Conservation (phyloP, 2,797 vertebrate species). For the Enteromius treurensis region DNA sequence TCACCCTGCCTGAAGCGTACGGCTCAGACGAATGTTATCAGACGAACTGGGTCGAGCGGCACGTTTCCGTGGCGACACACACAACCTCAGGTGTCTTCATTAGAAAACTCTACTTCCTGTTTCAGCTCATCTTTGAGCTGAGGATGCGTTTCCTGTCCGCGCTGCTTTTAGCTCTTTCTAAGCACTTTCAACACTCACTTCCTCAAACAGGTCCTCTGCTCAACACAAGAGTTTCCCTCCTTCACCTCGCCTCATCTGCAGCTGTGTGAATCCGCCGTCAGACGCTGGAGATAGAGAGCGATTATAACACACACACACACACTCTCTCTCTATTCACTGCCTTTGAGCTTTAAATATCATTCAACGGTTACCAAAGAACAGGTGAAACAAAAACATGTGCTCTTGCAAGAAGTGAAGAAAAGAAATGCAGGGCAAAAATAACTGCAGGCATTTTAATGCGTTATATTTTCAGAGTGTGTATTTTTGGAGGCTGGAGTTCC, state of each 20-base stretch:
- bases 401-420: too few species aligned
- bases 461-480: too few species aligned
- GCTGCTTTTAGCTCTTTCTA: slow-evolving; percentile 49
- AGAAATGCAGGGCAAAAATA: too few species aligned
- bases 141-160: slow-evolving; percentile 35
- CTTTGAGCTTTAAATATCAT: too few species aligned
- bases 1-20: neutral
- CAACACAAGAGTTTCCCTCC: slow-evolving; percentile 17
- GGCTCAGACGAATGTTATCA: neutral
- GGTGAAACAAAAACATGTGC: too few species aligned
- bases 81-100: slow-evolving; percentile 27
- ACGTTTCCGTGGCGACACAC: neutral
- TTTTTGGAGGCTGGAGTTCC: too few species aligned
- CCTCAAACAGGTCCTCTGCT: slow-evolving; percentile 51
- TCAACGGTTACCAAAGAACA: too few species aligned
- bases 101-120: slow-evolving; percentile 47
- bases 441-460: too few species aligned
- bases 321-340: too few species aligned
- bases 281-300: neutral
- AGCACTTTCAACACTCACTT: slow-evolving; percentile 57
- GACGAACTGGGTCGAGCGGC: neutral
- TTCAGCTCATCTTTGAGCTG: slow-evolving; percentile 9
- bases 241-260: neutral
- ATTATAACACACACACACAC: too few species aligned
- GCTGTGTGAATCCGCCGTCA: neutral